Evolutionary conservation across 35 echinoderm and acorn worm species (phyloP).

Genomic region (Heliocidaris erythrogramma): DNA sequence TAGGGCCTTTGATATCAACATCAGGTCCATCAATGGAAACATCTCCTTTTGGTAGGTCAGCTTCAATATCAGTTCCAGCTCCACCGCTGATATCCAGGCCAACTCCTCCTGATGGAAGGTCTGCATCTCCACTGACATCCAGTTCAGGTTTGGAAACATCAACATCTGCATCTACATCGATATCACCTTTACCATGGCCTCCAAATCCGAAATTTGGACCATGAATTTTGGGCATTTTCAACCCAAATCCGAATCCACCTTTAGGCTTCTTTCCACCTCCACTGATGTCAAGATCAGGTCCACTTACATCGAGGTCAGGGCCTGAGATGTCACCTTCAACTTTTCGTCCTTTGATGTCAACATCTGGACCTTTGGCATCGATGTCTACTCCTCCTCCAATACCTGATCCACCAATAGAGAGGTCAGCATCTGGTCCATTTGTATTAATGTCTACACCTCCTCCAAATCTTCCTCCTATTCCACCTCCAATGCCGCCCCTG

Average conservation of each 20-base stretch:
- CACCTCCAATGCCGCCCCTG: constrained; percentile 29
- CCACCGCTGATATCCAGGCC: not conserved
- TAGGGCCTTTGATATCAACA: not conserved
- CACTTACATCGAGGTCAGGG: not conserved
- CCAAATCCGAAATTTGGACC: too few species aligned
- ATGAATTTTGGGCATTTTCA: too few species aligned
- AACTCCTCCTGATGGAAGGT: not conserved
- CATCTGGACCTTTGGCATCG: not conserved
- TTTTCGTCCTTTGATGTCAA: constrained; percentile 29
- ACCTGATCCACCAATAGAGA: not conserved
- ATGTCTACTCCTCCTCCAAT: constrained; percentile 28
- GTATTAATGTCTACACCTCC: constrained; percentile 8
- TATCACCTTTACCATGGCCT: not conserved
- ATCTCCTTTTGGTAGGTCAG: not conserved
- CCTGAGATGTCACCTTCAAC: not conserved
- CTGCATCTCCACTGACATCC: not conserved
- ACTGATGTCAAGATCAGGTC: not conserved
- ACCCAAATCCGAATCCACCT: too few species aligned
- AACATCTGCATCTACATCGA: not conserved
- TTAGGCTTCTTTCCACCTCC: not conserved
- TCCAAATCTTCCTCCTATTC: constrained; percentile 52
- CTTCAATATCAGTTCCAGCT: not conserved
- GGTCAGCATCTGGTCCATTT: not conserved
- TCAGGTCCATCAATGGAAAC: not conserved
- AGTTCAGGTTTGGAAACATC: not conserved